These are phyloP conservation scores for Cotesia congregata DNA, from an alignment of 2,888 invertebrate species.

Conservation along the genomic window DNA sequence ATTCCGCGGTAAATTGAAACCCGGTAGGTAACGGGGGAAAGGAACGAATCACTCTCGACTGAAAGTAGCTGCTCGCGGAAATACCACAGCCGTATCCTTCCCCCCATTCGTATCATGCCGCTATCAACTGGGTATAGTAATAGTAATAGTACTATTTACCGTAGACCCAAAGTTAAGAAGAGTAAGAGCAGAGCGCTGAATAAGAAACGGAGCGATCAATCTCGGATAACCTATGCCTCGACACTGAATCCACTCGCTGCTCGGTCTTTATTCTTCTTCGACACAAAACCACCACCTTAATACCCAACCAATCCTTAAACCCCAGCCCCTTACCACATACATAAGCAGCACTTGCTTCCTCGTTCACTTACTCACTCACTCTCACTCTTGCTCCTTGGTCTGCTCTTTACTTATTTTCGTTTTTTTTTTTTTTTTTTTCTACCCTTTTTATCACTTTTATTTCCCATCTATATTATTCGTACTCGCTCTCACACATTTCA, in stretches of 20 bases:
- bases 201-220: constrained; percentile 59
- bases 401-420: constrained; percentile 12
- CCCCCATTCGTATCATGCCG: background rate
- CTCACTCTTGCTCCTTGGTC: constrained; percentile 45
- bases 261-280: constrained; percentile 43
- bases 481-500: constrained; percentile 43
- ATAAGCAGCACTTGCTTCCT: constrained; percentile 21
- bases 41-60: background rate
- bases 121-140: background rate
- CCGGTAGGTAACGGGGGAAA: constrained; percentile 40
- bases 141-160: background rate
- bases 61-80: constrained; percentile 47
- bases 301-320: constrained; percentile 14
- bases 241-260: constrained; percentile 51
- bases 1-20: constrained; percentile 54
- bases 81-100: constrained; percentile 45
- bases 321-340: constrained; percentile 12
- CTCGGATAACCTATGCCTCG: constrained; percentile 56
- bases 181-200: constrained; percentile 45
- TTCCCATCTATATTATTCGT: constrained; percentile 15
- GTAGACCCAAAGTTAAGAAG: constrained; percentile 24
- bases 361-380: constrained; percentile 44
- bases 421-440: constrained; percentile 17
- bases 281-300: constrained; percentile 9
- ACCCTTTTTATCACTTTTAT: constrained; percentile 1